These are phyloP conservation scores for Cyphomyrus plagiostoma DNA, from an alignment of 2,113 vertebrate genomes.

Conservation along the genomic window DNA sequence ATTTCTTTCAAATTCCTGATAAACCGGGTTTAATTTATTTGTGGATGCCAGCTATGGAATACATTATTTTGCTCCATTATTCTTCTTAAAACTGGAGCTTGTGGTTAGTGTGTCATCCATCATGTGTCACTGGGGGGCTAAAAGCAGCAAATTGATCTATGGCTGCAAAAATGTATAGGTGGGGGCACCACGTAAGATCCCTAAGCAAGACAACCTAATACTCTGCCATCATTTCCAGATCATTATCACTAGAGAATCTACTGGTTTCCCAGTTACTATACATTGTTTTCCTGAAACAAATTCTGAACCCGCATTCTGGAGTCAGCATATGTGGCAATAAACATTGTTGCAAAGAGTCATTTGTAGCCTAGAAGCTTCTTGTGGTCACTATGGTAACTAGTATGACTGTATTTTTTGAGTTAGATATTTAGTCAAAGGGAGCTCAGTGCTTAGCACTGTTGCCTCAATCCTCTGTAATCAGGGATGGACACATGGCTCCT, in stretches of 20 bases:
- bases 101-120: not conserved
- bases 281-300: not conserved
- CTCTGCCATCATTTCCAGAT: not conserved
- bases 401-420: constrained; percentile 3
- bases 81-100: not conserved
- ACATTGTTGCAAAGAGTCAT: not conserved
- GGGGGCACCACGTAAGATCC: not conserved
- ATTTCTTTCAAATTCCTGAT: constrained; percentile 45
- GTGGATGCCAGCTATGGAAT: constrained; percentile 16
- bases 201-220: not conserved
- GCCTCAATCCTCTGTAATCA: not conserved
- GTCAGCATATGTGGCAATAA: constrained; percentile 3
- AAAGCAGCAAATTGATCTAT: not conserved
- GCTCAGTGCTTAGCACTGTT: not conserved
- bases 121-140: not conserved
- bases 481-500: not conserved
- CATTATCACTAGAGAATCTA: not conserved
- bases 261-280: not conserved
- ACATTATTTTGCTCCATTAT: constrained; percentile 3
- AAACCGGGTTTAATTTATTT: constrained; percentile 33
- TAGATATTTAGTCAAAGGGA: constrained; percentile 13
- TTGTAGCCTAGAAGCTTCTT: not conserved
- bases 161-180: not conserved
- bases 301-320: not conserved
- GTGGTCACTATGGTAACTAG: not conserved